phyloP scores from a whole-genome alignment of 2,888 invertebrate genomes.

The Troides oblongomaculatus region DNA sequence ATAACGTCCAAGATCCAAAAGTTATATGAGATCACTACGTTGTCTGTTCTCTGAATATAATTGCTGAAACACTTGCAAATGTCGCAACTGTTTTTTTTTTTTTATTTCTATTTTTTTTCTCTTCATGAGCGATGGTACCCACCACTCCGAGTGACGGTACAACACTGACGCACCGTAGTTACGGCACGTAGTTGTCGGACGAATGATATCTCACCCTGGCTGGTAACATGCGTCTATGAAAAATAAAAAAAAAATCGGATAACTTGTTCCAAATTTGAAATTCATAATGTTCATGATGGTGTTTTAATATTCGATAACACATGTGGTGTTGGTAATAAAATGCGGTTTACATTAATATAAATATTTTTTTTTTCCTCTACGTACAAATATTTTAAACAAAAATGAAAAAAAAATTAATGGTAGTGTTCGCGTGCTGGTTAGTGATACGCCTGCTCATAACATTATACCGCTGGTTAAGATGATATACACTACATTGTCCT shows the following conservation, averaged over 20 bases:
- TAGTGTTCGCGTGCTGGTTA: no score
- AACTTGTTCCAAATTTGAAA: not conserved
- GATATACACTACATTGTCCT: no score
- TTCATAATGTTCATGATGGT: not conserved
- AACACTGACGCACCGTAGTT: slow-evolving; percentile 49
- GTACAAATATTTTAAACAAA: no score
- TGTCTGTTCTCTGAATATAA: not conserved
- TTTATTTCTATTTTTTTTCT: slow-evolving; percentile 19
- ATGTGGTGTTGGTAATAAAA: not conserved
- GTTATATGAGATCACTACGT: not conserved
- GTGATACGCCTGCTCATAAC: no score
- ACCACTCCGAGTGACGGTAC: slow-evolving; percentile 61
- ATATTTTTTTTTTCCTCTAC: no score
- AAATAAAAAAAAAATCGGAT: slow-evolving; percentile 6
- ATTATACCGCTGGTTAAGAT: no score
- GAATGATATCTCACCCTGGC: slow-evolving; percentile 9
- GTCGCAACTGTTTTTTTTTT: slow-evolving; percentile 30
- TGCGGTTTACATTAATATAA: no score
- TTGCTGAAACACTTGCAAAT: slow-evolving; percentile 17
- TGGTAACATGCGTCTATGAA: slow-evolving; percentile 12
- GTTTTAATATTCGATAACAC: not conserved
- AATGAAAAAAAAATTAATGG: no score
- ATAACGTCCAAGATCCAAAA: slow-evolving; percentile 4
- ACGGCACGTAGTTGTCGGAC: slow-evolving; percentile 30
- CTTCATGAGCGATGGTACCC: slow-evolving; percentile 44